Evolutionary conservation across 2,113 vertebrate genomes (phyloP), one percentile per base, ranked within the genome.

Genomic region (Clarias batrachus): DNA sequence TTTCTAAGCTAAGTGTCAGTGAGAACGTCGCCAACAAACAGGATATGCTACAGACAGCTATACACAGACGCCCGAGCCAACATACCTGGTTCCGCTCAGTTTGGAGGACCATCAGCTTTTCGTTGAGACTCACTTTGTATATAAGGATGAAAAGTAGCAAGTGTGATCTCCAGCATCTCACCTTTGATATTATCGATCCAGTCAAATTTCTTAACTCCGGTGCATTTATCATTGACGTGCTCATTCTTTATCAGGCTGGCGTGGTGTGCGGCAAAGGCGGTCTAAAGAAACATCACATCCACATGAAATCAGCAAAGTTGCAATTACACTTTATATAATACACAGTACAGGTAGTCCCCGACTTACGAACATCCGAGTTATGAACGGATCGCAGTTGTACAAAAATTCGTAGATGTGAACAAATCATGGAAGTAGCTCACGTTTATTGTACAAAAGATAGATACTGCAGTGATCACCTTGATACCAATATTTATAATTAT

Each of bases 251-350:
- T 94, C 1, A 97, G 90, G 23, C 96, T 94, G 1, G 94, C 96
- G 86, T 98, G 96, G 86, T 96, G 96, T 63, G 97, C 95, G 0
- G 97, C 97, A 63, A 97, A 99, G 23, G 96, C 96, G 90, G 94
- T 85, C 98, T 99, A 82, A 7, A 19, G 54, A 87, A 48, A 52
- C 54, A 8, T 81, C 19, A 62, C 5, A 80, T 33, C 54, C 48
- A 56, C 11, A 62, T 17, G 7, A 27, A 14, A 74, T 27, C 37
- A 41, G 27, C 30, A 56, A 33, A 70, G 70, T 41, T n/a, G 25
- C 52, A 27, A 30, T 54, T 17, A 77, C n/a, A 56, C 25, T 54
- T 54, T 76, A 48, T 48, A 48, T 48, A 48, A 48, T 48, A 48
- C 48, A 48, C 48, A 48, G 48, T 48, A 48, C 48, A 48, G 48